phyloP scores from a whole-genome alignment of 2,888 invertebrate genomes.

The Heliconius erato region DNA sequence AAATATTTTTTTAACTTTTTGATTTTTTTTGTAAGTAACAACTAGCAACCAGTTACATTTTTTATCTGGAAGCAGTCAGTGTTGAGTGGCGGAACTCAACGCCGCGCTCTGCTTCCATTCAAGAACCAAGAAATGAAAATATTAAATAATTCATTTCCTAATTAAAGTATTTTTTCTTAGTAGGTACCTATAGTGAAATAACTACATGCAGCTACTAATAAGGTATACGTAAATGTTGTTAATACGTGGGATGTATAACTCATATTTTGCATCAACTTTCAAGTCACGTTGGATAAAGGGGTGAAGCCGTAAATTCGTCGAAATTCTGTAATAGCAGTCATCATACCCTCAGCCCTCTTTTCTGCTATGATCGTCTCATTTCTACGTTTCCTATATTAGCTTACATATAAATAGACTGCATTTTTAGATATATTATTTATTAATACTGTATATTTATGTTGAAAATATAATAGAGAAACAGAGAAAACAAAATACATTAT shows the following conservation, averaged over 20 bases:
- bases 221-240: constrained; percentile 52
- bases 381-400: constrained; percentile 55
- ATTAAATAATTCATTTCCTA: too few relatives aligned
- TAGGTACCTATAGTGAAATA: neutral
- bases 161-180: too few relatives aligned
- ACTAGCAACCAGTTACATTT: too few relatives aligned
- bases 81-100: too few relatives aligned
- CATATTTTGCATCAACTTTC: constrained; percentile 60
- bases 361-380: constrained; percentile 68
- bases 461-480: neutral
- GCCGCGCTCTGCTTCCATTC: too few relatives aligned
- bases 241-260: constrained; percentile 59
- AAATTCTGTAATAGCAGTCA: constrained; percentile 76
- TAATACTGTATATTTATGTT: neutral
- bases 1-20: neutral
- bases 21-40: too few relatives aligned
- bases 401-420: constrained; percentile 14
- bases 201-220: constrained; percentile 13
- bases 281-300: constrained; percentile 76
- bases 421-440: constrained; percentile 1
- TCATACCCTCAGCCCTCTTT: constrained; percentile 64
- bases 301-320: constrained; percentile 74
- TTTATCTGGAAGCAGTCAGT: too few relatives aligned
- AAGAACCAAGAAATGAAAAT: too few relatives aligned
- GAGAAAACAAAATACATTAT: neutral